A percentile compares a stretch with the other conserved stretches of the same genome.
Conservation (phyloP, 2,888 invertebrate species). For the Desoria tigrina region DNA sequence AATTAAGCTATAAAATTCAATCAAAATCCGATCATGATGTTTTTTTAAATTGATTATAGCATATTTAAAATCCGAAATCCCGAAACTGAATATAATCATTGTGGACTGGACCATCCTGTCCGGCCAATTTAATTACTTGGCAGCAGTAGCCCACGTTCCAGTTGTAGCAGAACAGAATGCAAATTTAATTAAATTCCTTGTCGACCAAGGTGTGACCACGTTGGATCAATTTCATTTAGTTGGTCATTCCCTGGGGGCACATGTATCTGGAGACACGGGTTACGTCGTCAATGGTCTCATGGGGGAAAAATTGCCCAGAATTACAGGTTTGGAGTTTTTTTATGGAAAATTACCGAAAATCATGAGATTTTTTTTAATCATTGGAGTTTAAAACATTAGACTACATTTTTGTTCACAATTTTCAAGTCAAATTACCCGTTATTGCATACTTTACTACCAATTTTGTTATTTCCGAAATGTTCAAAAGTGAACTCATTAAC, state of each 20-base stretch:
- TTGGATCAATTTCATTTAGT: constrained; percentile 55
- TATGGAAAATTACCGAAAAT: constrained; percentile 5
- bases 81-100: constrained; percentile 58
- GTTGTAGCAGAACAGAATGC: constrained; percentile 56
- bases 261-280: constrained; percentile 38
- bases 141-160: constrained; percentile 37
- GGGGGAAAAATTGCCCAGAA: neutral
- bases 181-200: constrained; percentile 55
- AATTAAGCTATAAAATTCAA: too few species aligned
- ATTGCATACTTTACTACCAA: too few species aligned
- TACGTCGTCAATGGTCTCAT: neutral
- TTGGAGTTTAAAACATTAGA: too few species aligned
- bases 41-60: neutral
- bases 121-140: constrained; percentile 52
- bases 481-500: too few species aligned
- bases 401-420: too few species aligned
- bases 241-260: constrained; percentile 57
- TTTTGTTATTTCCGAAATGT: too few species aligned
- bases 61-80: neutral
- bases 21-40: neutral
- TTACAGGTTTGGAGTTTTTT: constrained; percentile 5
- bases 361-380: neutral
- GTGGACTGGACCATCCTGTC: constrained; percentile 60
- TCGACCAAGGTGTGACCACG: constrained; percentile 52
- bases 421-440: too few species aligned